Percentiles rank a stretch among this genome's conserved stretches.
These are phyloP conservation scores for Choloepus hoffmanni DNA, from an alignment of 2,113 vertebrate genomes.

Conservation along the genomic window DNA sequence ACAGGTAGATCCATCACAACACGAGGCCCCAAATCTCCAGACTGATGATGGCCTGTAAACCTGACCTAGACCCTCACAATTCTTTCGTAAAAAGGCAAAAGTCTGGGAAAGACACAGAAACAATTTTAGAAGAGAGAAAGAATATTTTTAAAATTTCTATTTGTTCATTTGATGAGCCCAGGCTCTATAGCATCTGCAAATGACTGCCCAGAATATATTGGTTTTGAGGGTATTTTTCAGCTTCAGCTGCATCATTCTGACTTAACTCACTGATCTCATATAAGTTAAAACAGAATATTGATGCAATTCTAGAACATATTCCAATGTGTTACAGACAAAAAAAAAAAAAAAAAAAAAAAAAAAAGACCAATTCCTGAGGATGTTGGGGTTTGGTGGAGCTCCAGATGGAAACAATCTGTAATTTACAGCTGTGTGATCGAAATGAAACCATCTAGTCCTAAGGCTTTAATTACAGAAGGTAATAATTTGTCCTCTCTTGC, in stretches of 20 bases:
- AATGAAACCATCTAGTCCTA: neutral
- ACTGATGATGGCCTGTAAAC: neutral
- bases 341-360: neutral
- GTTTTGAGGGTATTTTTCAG: neutral
- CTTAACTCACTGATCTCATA: neutral
- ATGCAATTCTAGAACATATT: neutral
- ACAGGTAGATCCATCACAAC: neutral
- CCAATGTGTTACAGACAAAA: neutral
- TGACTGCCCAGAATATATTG: neutral
- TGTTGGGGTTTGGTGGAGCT: neutral
- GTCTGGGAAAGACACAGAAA: neutral
- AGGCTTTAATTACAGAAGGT: neutral
- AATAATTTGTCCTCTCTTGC: slow-evolving; percentile 50
- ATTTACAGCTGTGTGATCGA: slow-evolving; percentile 42
- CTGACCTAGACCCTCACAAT: neutral
- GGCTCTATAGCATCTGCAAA: neutral
- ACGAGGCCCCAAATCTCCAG: neutral
- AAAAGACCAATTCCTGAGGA: neutral
- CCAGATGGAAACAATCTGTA: slow-evolving; percentile 9
- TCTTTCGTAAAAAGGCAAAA: slow-evolving; percentile 10
- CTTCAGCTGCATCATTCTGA: neutral
- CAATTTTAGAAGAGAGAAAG: neutral
- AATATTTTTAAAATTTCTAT: neutral
- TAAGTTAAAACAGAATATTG: neutral
- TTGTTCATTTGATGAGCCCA: slow-evolving; percentile 10